phyloP scores from a whole-genome alignment of 35 echinoderm and acorn worm species.

The Heliocidaris erythrogramma region DNA sequence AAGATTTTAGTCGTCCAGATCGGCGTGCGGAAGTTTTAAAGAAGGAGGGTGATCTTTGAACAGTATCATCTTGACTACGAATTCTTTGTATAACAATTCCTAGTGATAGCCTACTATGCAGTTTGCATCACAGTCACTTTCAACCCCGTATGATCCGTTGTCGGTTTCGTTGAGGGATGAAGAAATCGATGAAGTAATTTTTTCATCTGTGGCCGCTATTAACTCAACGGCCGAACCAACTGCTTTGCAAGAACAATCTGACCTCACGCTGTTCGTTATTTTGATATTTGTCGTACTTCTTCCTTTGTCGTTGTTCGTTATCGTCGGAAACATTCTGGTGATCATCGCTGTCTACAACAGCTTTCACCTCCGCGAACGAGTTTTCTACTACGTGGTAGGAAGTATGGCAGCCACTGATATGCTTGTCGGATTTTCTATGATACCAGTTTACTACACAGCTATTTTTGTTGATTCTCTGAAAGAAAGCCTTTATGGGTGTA shows the following conservation, averaged over 20 bases:
- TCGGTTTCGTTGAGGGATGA: not conserved
- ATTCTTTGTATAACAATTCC: no score
- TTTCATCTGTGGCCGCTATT: not conserved
- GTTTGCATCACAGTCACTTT: not conserved
- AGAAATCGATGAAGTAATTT: not conserved
- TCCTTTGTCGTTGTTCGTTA: not conserved
- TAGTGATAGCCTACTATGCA: not conserved
- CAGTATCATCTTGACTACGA: no score
- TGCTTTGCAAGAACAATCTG: not conserved
- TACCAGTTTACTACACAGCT: not conserved
- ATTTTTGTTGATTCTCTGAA: slow-evolving; percentile 3
- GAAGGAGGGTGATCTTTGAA: no score
- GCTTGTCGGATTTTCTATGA: not conserved
- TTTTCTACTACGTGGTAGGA: not conserved
- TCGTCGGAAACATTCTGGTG: slow-evolving; percentile 17
- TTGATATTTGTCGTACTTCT: not conserved
- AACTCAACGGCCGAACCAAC: not conserved
- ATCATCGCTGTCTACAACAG: slow-evolving; percentile 21
- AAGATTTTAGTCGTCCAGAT: not conserved
- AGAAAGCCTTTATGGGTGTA: not conserved
- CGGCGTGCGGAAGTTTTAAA: no score
- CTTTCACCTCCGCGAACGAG: not conserved
- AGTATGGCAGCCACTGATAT: not conserved
- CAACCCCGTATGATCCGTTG: not conserved
- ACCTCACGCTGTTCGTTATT: not conserved